Conservation (phyloP, 2,888 invertebrate genomes). For the Stenichneumon culpator region DNA sequence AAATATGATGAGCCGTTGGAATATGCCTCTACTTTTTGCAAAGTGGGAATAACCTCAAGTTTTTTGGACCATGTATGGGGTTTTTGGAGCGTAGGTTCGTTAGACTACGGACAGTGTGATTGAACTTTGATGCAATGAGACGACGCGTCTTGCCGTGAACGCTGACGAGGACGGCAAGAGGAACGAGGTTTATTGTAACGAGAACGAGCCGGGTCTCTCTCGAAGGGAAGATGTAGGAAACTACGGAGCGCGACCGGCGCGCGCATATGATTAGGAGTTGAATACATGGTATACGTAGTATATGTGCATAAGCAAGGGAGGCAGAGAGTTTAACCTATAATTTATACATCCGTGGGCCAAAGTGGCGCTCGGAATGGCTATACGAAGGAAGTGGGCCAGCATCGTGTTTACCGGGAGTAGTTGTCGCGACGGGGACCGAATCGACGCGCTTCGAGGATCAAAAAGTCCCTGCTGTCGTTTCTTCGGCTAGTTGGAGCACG, state of each 20-base stretch:
- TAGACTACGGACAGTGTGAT: too few species aligned
- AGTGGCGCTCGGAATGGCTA: constrained; percentile 60
- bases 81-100: too few species aligned
- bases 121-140: background rate
- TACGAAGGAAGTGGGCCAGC: constrained; percentile 75
- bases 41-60: too few species aligned
- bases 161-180: background rate
- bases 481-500: constrained; percentile 69
- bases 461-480: constrained; percentile 67
- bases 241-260: background rate
- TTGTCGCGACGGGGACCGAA: constrained; percentile 61
- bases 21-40: too few species aligned
- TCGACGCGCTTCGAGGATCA: constrained; percentile 76
- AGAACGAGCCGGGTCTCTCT: background rate
- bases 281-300: background rate
- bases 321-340: constrained; percentile 10
- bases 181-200: background rate
- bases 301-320: constrained; percentile 9
- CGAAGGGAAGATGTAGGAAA: constrained; percentile 16
- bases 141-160: background rate
- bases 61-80: too few species aligned
- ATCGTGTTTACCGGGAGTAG: constrained; percentile 71
- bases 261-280: constrained; percentile 12
- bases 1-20: too few species aligned
- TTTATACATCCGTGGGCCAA: constrained; percentile 36